Percentiles rank a stretch among this genome's conserved stretches.
Conservation (phyloP, 2,113 vertebrate species). For the Platysternon megacephalum region DNA sequence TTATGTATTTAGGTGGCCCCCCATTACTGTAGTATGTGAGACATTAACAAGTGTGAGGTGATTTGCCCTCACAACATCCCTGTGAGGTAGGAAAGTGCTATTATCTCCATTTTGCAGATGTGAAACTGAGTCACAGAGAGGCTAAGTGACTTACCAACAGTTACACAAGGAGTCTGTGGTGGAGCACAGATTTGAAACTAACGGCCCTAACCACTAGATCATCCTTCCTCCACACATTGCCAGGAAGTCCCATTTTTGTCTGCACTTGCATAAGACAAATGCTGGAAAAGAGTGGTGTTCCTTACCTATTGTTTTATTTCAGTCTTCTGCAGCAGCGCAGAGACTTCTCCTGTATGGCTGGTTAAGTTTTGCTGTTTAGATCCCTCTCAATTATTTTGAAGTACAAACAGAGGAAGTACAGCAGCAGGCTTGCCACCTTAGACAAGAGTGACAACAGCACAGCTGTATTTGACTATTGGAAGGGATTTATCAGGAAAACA, state of each 20-base stretch:
- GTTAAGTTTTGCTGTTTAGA: background rate
- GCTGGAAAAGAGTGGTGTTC: background rate
- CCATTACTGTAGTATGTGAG: background rate
- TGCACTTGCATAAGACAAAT: background rate
- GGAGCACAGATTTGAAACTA: background rate
- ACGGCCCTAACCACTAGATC: background rate
- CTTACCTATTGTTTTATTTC: background rate
- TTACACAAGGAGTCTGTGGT: background rate
- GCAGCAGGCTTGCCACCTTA: background rate
- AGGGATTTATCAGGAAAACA: constrained; percentile 23
- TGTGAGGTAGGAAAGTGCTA: background rate
- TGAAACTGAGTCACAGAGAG: background rate
- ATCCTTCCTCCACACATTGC: background rate
- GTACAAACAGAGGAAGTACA: background rate
- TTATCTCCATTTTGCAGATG: background rate
- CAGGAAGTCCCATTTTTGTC: background rate
- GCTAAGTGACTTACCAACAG: background rate
- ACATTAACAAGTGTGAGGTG: too few species aligned
- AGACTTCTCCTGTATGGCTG: background rate
- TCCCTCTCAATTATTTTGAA: background rate
- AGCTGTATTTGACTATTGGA: background rate
- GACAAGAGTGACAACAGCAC: background rate
- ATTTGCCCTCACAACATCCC: background rate
- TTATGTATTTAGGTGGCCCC: background rate
- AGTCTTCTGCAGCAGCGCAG: background rate